phyloP scores from a whole-genome alignment of 2,113 vertebrate genomes.

The Amazona guildingii region DNA sequence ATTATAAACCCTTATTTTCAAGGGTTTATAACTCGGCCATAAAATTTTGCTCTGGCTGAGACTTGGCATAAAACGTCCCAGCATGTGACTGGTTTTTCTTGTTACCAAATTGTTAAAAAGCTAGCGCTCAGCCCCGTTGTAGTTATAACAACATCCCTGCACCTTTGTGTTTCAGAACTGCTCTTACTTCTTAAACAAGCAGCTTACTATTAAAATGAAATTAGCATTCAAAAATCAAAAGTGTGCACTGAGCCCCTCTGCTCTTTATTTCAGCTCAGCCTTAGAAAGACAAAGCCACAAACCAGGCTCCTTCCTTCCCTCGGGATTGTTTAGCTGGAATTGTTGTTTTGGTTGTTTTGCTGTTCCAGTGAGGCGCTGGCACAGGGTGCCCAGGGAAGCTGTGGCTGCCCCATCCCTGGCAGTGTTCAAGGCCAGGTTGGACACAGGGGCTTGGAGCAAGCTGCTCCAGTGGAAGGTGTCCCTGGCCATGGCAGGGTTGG shows the following conservation, averaged over 20 bases:
- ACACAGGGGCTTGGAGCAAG: neutral
- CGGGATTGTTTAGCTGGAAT: neutral
- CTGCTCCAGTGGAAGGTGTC: neutral
- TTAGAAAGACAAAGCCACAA: neutral
- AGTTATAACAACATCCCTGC: constrained; percentile 3
- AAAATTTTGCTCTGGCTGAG: constrained; percentile 68
- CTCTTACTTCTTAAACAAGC: constrained; percentile 50
- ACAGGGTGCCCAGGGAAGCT: neutral
- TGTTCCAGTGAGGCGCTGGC: neutral
- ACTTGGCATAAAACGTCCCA: constrained; percentile 55
- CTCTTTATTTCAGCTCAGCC: neutral
- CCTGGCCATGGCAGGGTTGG: neutral
- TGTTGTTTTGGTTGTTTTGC: neutral
- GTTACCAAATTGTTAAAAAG: constrained; percentile 52
- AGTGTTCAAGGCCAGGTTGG: neutral
- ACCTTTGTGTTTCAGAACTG: constrained; percentile 48
- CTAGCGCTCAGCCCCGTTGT: neutral
- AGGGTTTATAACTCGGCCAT: constrained; percentile 70
- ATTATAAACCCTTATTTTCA: constrained; percentile 73
- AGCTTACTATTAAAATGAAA: constrained; percentile 51
- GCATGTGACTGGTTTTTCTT: constrained; percentile 33
- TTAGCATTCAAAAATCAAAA: constrained; percentile 38
- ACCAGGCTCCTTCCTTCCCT: neutral
- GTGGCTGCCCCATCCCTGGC: neutral
- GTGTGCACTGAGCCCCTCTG: neutral